Evolutionary conservation across 2,888 invertebrate genomes (phyloP).

Genomic region (Acanthosepion esculentum): DNA sequence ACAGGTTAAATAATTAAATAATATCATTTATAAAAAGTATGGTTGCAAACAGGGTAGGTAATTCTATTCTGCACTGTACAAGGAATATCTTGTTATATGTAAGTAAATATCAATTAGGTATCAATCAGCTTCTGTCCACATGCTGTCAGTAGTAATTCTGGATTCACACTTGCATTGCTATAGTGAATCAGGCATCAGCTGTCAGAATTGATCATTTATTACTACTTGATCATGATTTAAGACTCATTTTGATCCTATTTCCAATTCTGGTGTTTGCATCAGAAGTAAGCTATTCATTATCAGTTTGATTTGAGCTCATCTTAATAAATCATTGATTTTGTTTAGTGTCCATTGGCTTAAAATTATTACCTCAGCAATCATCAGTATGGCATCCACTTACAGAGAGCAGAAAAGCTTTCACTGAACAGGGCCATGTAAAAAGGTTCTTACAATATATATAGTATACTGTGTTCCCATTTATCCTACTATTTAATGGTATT

Average conservation of each 20-base stretch:
- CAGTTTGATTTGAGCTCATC: not conserved
- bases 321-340: constrained; percentile 17
- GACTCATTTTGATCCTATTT: not conserved
- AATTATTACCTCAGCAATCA: not conserved
- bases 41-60: no score
- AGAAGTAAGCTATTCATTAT: not conserved
- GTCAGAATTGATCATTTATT: not conserved
- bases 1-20: no score
- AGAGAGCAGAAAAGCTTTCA: not conserved
- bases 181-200: not conserved
- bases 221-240: not conserved
- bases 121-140: not conserved
- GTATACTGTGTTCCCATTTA: no score
- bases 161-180: not conserved
- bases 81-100: not conserved
- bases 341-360: not conserved
- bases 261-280: not conserved
- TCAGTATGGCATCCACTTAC: not conserved
- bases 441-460: no score
- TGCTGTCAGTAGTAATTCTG: not conserved
- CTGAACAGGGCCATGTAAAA: not conserved
- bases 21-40: no score
- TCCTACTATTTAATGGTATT: no score
- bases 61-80: no score
- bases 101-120: not conserved